Conservation (phyloP, 37 sponge, comb jelly and placozoan genomes). For the Hexactinellida sp. region DNA sequence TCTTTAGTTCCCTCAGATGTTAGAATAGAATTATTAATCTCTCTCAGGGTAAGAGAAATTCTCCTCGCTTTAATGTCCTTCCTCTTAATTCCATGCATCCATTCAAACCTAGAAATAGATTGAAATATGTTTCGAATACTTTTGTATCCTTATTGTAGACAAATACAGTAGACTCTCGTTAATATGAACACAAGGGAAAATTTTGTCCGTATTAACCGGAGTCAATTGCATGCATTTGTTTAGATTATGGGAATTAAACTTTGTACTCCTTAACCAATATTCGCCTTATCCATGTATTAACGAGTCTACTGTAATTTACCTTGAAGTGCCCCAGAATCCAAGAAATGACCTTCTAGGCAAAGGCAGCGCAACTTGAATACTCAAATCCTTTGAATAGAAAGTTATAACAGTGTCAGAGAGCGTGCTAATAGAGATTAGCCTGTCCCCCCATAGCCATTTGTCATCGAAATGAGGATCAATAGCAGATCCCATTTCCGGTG, state of each 20-base stretch:
- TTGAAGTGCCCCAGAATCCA: conserved; percentile 48
- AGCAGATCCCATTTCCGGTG: conserved; percentile 55
- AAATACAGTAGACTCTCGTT: too few species aligned
- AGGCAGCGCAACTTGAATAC: conserved; percentile 37
- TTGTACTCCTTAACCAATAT: too few species aligned
- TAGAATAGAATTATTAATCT: conserved; percentile 53
- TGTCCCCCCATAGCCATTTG: conserved; percentile 90
- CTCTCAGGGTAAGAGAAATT: conserved; percentile 74
- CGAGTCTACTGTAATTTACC: too few species aligned
- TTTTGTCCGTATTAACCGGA: too few species aligned
- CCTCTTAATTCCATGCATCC: conserved; percentile 75
- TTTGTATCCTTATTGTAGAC: too few species aligned
- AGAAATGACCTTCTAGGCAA: conserved; percentile 60
- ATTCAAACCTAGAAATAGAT: conserved; percentile 17
- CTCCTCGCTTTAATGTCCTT: conserved; percentile 48
- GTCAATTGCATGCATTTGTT: too few species aligned
- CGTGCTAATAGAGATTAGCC: conserved; percentile 77
- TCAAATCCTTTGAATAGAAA: conserved; percentile 29
- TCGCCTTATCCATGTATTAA: too few species aligned
- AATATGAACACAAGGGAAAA: too few species aligned
- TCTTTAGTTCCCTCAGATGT: conserved; percentile 29
- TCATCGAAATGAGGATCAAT: conserved; percentile 92
- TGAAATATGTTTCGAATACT: too few species aligned
- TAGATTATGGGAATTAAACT: too few species aligned
- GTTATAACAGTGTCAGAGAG: conserved; percentile 60